Evolutionary conservation across 1,140 invertebrate genomes (phyloP).

Genomic region (Eulimnadia texana): DNA sequence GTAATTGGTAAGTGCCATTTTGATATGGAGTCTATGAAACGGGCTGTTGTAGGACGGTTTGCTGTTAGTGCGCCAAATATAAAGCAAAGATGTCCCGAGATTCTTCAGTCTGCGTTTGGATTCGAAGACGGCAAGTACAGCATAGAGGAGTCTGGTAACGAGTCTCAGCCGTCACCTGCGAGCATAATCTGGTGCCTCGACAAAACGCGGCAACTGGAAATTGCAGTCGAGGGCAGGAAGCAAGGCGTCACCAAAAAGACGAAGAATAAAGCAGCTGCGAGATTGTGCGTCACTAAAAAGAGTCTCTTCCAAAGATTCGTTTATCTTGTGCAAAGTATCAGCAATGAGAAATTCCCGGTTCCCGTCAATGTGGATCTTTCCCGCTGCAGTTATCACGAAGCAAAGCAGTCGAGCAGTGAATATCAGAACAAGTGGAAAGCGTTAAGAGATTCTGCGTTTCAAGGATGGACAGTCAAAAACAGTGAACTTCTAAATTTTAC

Average conservation of each 20-base stretch:
- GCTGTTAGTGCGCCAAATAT: constrained; percentile 13
- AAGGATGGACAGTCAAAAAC: constrained; percentile 24
- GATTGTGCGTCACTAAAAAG: constrained; percentile 45
- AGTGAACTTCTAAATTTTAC: constrained; percentile 16
- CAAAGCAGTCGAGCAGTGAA: constrained; percentile 19
- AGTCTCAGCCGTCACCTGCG: constrained; percentile 19
- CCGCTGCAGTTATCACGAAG: constrained; percentile 21
- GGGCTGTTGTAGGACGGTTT: constrained; percentile 21
- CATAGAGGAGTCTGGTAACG: background rate
- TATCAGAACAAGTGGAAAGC: constrained; percentile 21
- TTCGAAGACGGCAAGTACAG: constrained; percentile 23
- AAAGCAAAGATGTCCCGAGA: constrained; percentile 22
- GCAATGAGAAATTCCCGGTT: background rate
- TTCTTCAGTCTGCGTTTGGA: constrained; percentile 25
- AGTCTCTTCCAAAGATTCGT: constrained; percentile 43
- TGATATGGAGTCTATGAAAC: constrained; percentile 11
- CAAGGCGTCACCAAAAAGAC: constrained; percentile 67
- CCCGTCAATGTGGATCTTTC: background rate
- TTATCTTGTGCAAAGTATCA: constrained; percentile 27
- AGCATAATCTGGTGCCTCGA: constrained; percentile 24
- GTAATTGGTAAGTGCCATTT: constrained; percentile 41
- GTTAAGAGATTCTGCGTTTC: constrained; percentile 20
- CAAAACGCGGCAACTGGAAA: constrained; percentile 35
- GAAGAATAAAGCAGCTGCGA: constrained; percentile 32
- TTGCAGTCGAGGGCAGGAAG: constrained; percentile 59